Conservation (phyloP, 37 sponge, comb jelly and placozoan species). For the Bolinopsis microptera region DNA sequence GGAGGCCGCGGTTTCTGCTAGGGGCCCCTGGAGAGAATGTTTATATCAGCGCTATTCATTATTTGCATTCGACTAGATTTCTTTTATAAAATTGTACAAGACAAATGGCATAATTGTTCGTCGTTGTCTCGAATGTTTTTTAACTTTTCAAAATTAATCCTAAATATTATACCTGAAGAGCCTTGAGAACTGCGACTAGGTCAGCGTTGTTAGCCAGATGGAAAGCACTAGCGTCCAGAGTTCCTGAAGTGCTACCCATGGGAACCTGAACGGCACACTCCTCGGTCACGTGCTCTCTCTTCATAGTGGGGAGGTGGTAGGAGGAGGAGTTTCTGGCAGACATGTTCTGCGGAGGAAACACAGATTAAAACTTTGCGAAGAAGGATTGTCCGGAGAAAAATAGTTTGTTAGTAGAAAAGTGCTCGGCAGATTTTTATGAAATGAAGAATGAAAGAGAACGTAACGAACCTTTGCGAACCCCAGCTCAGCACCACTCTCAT, state of each 20-base stretch:
- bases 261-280: conserved; percentile 62
- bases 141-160: neutral
- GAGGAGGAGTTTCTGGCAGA: neutral
- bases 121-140: too few species aligned
- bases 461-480: conserved; percentile 41
- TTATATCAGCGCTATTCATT: too few species aligned
- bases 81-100: too few species aligned
- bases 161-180: conserved; percentile 39
- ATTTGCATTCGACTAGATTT: too few species aligned
- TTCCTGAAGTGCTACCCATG: conserved; percentile 14
- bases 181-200: conserved; percentile 49
- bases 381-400: too few species aligned
- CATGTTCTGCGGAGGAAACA: conserved; percentile 31
- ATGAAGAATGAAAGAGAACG: neutral
- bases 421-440: too few species aligned
- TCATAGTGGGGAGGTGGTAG: conserved; percentile 65
- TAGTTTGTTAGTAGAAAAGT: too few species aligned
- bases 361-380: too few species aligned
- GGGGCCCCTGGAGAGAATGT: neutral
- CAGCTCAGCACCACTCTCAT: conserved; percentile 39
- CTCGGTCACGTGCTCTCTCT: neutral
- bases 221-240: conserved; percentile 24
- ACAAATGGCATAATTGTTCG: too few species aligned
- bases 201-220: conserved; percentile 50
- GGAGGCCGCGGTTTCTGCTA: conserved; percentile 30